A percentile compares a stretch with the other conserved stretches of the same genome.
phyloP scores from a whole-genome alignment of 2,888 invertebrate species.

The Rhogogaster chlorosoma region DNA sequence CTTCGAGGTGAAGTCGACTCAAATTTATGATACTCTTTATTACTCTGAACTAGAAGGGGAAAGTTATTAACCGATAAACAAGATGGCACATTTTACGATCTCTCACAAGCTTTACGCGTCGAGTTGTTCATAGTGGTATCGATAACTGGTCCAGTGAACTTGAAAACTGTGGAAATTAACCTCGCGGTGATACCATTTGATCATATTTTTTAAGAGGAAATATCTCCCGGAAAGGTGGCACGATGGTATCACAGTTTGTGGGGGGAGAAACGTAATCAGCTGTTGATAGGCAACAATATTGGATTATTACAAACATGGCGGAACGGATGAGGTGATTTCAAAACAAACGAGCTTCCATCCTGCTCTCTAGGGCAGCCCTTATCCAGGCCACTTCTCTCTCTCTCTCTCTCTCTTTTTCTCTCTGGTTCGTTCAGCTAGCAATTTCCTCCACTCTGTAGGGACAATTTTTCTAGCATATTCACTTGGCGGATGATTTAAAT shows the following conservation, averaged over 20 bases:
- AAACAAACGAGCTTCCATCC: slow-evolving; percentile 37
- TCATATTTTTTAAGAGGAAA: slow-evolving; percentile 1
- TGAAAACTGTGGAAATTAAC: background rate
- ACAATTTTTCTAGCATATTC: slow-evolving; percentile 26
- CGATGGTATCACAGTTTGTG: background rate
- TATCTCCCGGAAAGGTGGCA: background rate
- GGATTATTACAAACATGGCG: slow-evolving; percentile 37
- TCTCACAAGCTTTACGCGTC: background rate
- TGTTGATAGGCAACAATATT: slow-evolving; percentile 37
- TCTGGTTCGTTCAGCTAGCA: background rate
- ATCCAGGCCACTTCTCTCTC: background rate
- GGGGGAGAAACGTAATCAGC: slow-evolving; percentile 14
- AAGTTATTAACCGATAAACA: slow-evolving; percentile 43
- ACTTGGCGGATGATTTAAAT: background rate
- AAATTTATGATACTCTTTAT: slow-evolving; percentile 37
- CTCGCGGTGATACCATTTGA: background rate
- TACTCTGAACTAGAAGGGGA: slow-evolving; percentile 21
- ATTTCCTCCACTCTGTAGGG: background rate
- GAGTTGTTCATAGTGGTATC: background rate
- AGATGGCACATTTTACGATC: slow-evolving; percentile 17
- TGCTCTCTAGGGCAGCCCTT: slow-evolving; percentile 7
- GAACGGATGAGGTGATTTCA: slow-evolving; percentile 18
- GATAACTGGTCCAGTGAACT: background rate
- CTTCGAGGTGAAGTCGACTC: slow-evolving; percentile 6
- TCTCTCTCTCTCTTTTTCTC: background rate